Evolutionary conservation across 1,140 invertebrate genomes (phyloP), one percentile per base, ranked within the genome.

Genomic region (Sesamia nonagrioides): DNA sequence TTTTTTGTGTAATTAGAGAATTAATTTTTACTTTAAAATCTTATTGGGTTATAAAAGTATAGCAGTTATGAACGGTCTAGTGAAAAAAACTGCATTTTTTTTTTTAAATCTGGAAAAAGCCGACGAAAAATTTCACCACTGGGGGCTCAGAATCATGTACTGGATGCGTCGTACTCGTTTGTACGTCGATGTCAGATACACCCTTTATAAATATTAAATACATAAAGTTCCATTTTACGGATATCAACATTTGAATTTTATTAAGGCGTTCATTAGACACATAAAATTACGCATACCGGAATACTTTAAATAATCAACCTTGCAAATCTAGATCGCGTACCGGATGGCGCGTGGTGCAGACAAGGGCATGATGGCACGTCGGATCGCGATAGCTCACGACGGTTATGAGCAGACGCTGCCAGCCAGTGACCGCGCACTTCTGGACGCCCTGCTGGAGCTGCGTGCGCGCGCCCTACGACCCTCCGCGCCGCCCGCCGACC

Each of bases 361-460:
- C 69, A 94, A 94, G 61, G 89, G 91, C 15, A 92, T 92, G 86
- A 87, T 89, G 40, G 86, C 92, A 8, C 90, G 94, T 6, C 92
- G 96, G 2, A 96, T 98, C 35, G 96, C 97, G 8, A 96, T 98
- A 48, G 96, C 98, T 0, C 98, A 98, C 80, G 98, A 98, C 92
- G 98, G 98, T 13, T 97, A 98, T 84, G 98, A 99, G 89, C 96
- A 97, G 82, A 96, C 96, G 0, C 91, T 98, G 56, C 95, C 95
- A 1, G 92, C 95, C 0, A 95, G 96, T 0, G 97, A 97, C 77
- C 96, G 96, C 77, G 92, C 95, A 15, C 88, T 97, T 40, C 97
- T 98, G 80, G 96, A 97, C 77, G 95, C 95, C 21, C 95, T 97
- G 79, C 91, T 99, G 18, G 96, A 97, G 37, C 94, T 98, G 17